Base-by-base conservation (phyloP, 2,888 invertebrate genomes). In the Hipparchia semele region DNA sequence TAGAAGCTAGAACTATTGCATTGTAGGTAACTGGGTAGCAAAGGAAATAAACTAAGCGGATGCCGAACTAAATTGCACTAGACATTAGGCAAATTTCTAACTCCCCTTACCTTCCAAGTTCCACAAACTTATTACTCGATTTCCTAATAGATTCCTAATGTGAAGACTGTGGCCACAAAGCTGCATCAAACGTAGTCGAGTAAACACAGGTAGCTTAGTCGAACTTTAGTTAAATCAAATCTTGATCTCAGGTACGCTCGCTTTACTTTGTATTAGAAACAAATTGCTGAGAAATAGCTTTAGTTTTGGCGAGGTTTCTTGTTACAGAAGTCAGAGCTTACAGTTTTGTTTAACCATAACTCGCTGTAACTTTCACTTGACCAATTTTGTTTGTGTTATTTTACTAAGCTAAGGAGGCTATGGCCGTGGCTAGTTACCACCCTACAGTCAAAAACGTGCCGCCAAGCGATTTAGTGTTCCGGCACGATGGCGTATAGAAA, bases 31-130 rank as follows among this genome's bases (percentile, higher is more conserved):
- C 56, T n/a, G 23, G 23, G 23, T 23, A 23, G 23, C 23, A 69
- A 60, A 61, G 60, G 60, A 62, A 61, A 61, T 33, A 68, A 68
- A 45, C 61, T 46, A 62, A 65, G 53, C 65, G 65, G 12, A 53
- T 65, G 23, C 51, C 70, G 67, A 70, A 70, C 62, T 62, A 73
- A 70, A 73, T 70, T 67, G 70, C 56, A 12, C 54, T 70, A 68
- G 56, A 64, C 70, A 70, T 73, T 73, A 70, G 73, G 73, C 67
- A 70, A 73, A 73, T 73, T 69, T 62, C 61, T 64, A 67, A 59
- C 61, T 53, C 64, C 62, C 9, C 65, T 59, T 53, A 66, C 67
- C 68, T 51, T 46, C 49, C 7, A 49, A 49, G 49, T 49, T 49
- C 6, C 58, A 4, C 49, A 68, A 68, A 68, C 58, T 68, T 68